Evolutionary conservation across 2,888 invertebrate genomes (phyloP).

Genomic region (Frankliniella fusca): DNA sequence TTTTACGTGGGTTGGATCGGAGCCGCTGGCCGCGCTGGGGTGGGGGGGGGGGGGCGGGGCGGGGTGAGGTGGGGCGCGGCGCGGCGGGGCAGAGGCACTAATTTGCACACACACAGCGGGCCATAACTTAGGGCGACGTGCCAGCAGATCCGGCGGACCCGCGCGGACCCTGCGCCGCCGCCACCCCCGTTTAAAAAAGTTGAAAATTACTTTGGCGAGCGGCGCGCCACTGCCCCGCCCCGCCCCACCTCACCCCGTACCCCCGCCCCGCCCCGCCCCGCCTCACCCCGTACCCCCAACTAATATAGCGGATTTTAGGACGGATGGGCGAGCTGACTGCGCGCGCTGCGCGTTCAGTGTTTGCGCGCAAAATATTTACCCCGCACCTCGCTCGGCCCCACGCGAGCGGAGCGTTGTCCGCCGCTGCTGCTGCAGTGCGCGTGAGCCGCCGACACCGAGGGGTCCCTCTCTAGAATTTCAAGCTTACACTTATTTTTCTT

Average conservation of each 20-base stretch:
- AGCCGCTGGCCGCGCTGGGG: background rate
- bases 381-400: too few species aligned
- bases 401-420: too few species aligned
- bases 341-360: too few species aligned
- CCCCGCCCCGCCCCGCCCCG: background rate
- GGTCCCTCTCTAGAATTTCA: too few species aligned
- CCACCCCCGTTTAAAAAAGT: background rate
- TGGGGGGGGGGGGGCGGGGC: background rate
- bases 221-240: background rate
- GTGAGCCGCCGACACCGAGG: too few species aligned
- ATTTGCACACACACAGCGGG: background rate
- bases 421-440: too few species aligned
- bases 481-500: too few species aligned
- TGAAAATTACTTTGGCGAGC: slow-evolving; percentile 8
- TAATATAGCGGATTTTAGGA: too few species aligned
- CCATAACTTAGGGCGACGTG: background rate
- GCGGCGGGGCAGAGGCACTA: background rate
- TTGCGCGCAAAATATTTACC: too few species aligned
- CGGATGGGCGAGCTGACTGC: too few species aligned
- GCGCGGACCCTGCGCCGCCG: background rate
- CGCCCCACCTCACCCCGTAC: background rate
- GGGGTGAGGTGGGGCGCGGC: background rate
- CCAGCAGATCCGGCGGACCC: background rate
- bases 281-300: too few species aligned
- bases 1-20: background rate